phyloP scores from a whole-genome alignment of 2,888 invertebrate species.

The Eutolmus rufibarbis region DNA sequence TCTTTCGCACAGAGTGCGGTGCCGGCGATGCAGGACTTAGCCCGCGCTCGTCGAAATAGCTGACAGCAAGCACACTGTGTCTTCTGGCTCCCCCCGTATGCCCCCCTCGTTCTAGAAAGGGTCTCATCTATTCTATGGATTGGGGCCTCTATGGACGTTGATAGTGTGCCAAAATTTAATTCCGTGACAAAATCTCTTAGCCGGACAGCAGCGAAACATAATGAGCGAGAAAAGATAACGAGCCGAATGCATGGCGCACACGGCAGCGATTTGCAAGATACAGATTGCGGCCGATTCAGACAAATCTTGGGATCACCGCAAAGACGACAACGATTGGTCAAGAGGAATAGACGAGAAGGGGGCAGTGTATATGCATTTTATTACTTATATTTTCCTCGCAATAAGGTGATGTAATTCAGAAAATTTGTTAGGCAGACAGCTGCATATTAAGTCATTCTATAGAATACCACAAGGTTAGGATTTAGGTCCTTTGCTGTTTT shows the following conservation, averaged over 20 bases:
- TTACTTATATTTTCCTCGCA: neutral
- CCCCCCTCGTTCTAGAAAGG: neutral
- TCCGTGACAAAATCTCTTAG: slow-evolving; percentile 6
- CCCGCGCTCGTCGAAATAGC: slow-evolving; percentile 12
- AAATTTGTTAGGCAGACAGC: neutral
- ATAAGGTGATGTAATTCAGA: neutral
- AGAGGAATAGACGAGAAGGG: neutral
- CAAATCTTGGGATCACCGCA: neutral
- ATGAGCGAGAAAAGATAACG: neutral
- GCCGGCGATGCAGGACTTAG: slow-evolving; percentile 21
- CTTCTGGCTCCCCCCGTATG: neutral
- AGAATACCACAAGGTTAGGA: neutral
- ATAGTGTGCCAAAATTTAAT: slow-evolving; percentile 35
- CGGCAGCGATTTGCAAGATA: neutral
- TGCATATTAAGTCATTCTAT: neutral
- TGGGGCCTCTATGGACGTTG: neutral
- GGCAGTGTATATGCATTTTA: neutral
- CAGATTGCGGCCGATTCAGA: neutral
- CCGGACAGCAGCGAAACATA: neutral
- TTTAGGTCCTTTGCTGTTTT: neutral
- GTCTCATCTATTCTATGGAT: neutral
- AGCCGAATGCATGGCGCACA: neutral
- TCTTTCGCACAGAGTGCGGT: slow-evolving; percentile 38
- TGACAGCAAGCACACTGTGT: neutral
- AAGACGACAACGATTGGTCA: neutral